A percentile compares a stretch with the other conserved stretches of the same genome.
Conservation (phyloP, 2,888 invertebrate genomes). For the Glyphotaelius pellucidus region DNA sequence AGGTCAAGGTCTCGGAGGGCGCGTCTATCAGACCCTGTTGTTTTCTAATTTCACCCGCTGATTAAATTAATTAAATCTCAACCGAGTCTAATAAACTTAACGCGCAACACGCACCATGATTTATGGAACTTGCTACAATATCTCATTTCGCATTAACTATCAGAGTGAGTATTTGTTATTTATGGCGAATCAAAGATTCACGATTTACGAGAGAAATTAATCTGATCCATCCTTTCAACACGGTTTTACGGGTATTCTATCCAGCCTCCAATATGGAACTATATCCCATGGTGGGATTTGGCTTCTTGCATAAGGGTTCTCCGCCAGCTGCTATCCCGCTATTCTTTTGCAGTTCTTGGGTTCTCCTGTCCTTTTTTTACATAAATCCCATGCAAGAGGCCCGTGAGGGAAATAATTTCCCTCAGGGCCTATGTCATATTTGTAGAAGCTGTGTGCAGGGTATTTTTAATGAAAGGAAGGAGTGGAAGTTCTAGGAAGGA, state of each 20-base stretch:
- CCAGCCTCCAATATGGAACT: background rate
- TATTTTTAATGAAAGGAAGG: too few relatives aligned
- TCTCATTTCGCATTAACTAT: background rate
- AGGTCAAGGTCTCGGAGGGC: constrained; percentile 18
- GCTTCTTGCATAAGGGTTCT: background rate
- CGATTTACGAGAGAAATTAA: background rate
- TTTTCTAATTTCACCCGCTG: background rate
- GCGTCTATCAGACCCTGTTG: background rate
- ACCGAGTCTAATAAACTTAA: background rate
- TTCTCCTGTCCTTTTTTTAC: background rate
- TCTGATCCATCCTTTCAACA: background rate
- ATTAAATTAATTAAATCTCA: background rate
- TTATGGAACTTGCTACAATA: background rate
- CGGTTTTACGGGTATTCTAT: background rate
- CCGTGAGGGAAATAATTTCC: too few relatives aligned
- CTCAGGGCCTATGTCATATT: too few relatives aligned
- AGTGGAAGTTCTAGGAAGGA: too few relatives aligned
- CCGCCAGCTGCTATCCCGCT: too few relatives aligned
- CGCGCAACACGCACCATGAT: background rate
- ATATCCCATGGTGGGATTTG: background rate
- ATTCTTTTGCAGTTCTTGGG: background rate
- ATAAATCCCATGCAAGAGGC: too few relatives aligned
- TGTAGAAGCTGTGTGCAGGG: too few relatives aligned
- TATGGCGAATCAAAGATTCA: background rate
- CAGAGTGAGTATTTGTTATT: background rate